These are phyloP conservation scores for Kryphioiulus occultus DNA, from an alignment of 2,888 invertebrate species.

Conservation along the genomic window DNA sequence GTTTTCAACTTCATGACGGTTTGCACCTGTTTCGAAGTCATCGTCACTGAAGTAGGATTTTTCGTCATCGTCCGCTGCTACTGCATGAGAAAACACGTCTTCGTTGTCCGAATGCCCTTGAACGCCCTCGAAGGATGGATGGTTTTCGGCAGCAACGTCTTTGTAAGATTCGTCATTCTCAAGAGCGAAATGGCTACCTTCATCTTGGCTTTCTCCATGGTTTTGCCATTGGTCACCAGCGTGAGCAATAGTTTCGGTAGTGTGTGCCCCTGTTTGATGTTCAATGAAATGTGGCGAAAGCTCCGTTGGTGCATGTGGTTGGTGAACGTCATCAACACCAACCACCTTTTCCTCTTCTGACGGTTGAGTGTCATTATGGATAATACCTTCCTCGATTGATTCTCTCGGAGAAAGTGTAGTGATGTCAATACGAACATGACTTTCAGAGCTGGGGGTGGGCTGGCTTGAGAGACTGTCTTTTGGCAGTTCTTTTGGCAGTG, in stretches of 20 bases:
- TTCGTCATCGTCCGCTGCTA: conserved; percentile 44
- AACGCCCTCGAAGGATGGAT: background rate
- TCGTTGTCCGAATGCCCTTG: background rate
- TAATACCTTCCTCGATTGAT: background rate
- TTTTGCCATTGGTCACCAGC: background rate
- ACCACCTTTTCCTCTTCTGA: background rate
- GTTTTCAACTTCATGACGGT: conserved; percentile 8
- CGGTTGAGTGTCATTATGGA: background rate
- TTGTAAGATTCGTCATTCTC: background rate
- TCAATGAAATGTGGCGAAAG: background rate
- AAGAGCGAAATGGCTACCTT: background rate
- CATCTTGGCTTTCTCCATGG: background rate
- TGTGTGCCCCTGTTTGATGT: background rate
- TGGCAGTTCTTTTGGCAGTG: background rate
- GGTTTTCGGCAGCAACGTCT: background rate
- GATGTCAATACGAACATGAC: background rate
- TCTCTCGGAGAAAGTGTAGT: background rate
- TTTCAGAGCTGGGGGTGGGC: background rate
- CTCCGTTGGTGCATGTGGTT: background rate
- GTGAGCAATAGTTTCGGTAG: background rate
- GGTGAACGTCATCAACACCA: background rate
- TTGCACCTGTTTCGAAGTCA: conserved; percentile 20
- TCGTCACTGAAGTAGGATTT: conserved; percentile 51
- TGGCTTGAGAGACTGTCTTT: too few relatives aligned
- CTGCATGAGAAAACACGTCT: conserved; percentile 27